phyloP scores from a whole-genome alignment of 2,888 invertebrate species.

The Pantelozetes paolii region DNA sequence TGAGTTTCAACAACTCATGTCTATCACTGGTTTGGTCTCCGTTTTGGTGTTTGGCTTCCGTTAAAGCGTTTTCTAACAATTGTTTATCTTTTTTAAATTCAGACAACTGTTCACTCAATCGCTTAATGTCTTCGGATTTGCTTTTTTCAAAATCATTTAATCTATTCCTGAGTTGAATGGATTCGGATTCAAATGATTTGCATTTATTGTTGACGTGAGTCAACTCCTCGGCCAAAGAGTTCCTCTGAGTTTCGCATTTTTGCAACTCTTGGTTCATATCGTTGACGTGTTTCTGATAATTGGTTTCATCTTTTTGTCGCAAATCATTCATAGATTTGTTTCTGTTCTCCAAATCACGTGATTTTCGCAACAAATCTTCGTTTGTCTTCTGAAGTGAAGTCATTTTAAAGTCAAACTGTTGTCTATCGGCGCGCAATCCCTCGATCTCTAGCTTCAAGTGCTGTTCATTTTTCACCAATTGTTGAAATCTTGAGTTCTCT shows the following conservation, averaged over 20 bases:
- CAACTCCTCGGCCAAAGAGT: slow-evolving; percentile 48
- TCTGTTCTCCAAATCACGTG: slow-evolving; percentile 64
- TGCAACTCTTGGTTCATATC: slow-evolving; percentile 56
- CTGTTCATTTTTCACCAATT: slow-evolving; percentile 25
- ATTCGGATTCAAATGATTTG: slow-evolving; percentile 44
- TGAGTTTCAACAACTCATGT: slow-evolving; percentile 50
- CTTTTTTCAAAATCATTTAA: slow-evolving; percentile 49
- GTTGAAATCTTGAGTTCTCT: slow-evolving; percentile 17
- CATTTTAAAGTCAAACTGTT: slow-evolving; percentile 42
- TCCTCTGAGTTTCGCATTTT: slow-evolving; percentile 45
- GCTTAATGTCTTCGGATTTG: not conserved
- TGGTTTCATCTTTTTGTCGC: slow-evolving; percentile 46
- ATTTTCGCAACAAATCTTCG: slow-evolving; percentile 60
- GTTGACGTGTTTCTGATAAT: slow-evolving; percentile 51
- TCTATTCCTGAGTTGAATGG: slow-evolving; percentile 55
- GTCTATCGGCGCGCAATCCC: slow-evolving; percentile 44
- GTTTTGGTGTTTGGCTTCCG: slow-evolving; percentile 27
- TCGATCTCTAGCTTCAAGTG: slow-evolving; percentile 44
- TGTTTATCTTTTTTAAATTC: not conserved
- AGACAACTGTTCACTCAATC: not conserved
- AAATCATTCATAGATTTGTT: slow-evolving; percentile 51
- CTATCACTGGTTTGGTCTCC: slow-evolving; percentile 14
- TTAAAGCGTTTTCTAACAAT: slow-evolving; percentile 26
- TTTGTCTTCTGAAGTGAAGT: slow-evolving; percentile 51
- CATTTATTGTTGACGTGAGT: slow-evolving; percentile 52